Percentiles rank a stretch among this genome's conserved stretches.
phyloP scores from a whole-genome alignment of 2,797 vertebrate species.

The Neosalanx taihuensis region DNA sequence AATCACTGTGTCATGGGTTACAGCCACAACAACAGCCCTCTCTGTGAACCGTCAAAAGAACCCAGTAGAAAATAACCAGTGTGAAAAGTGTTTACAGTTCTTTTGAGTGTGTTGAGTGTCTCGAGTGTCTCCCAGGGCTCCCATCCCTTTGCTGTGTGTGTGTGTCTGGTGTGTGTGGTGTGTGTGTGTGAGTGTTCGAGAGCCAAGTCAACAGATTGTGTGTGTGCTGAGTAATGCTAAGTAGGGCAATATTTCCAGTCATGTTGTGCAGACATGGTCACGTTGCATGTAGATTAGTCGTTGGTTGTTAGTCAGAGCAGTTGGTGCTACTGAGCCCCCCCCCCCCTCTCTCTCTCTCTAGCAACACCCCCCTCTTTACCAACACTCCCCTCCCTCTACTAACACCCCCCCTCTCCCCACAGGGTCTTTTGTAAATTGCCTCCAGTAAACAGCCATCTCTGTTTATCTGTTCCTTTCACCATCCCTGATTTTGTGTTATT shows the following conservation, averaged over 20 bases:
- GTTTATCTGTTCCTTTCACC: too few species aligned
- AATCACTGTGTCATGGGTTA: conserved; percentile 14
- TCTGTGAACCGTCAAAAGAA: neutral
- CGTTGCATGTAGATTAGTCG: conserved; percentile 10
- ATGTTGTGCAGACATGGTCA: conserved; percentile 28
- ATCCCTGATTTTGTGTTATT: too few species aligned
- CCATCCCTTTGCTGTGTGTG: neutral
- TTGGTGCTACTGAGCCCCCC: neutral
- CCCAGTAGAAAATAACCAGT: neutral
- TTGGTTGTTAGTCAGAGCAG: conserved; percentile 11
- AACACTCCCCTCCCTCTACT: conserved; percentile 63
- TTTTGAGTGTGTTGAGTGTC: neutral
- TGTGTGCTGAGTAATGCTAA: neutral
- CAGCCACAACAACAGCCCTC: neutral
- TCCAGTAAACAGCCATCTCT: too few species aligned
- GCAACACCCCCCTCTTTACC: neutral
- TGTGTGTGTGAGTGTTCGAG: neutral
- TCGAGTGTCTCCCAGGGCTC: neutral
- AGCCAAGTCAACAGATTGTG: neutral
- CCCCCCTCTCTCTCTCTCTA: neutral
- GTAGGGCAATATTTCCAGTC: conserved; percentile 22
- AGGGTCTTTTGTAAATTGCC: neutral
- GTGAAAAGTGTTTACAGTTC: neutral
- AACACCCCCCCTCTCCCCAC: conserved; percentile 76
- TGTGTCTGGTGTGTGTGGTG: neutral